A percentile compares a stretch with the other conserved stretches of the same genome.
phyloP scores from a whole-genome alignment of 1,140 invertebrate genomes.

The Drosophila sproati region DNA sequence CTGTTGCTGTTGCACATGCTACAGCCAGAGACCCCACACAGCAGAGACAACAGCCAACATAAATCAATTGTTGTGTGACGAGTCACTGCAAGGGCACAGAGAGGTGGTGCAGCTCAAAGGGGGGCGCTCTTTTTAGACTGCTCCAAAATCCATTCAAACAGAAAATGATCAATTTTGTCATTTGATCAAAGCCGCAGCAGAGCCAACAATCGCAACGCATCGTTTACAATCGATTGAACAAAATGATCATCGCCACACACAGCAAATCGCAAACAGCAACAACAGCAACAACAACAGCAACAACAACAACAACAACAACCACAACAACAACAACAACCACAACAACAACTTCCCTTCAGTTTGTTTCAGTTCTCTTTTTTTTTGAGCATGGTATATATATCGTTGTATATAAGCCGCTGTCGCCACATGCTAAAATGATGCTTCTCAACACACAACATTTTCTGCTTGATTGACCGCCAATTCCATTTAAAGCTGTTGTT shows the following conservation, averaged over 20 bases:
- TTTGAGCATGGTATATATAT: slow-evolving; percentile 1
- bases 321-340: slow-evolving; percentile 15
- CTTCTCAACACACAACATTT: slow-evolving; percentile 69
- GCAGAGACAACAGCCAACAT: slow-evolving; percentile 57
- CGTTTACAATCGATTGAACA: slow-evolving; percentile 82
- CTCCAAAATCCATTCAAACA: slow-evolving; percentile 80
- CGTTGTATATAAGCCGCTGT: slow-evolving; percentile 56
- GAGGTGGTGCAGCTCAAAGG: background rate
- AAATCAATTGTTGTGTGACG: slow-evolving; percentile 74
- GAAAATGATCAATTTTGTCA: slow-evolving; percentile 84
- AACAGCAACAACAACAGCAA: slow-evolving; percentile 41
- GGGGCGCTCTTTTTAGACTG: slow-evolving; percentile 12
- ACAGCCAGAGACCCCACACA: slow-evolving; percentile 59
- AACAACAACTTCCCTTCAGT: slow-evolving; percentile 56
- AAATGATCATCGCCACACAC: slow-evolving; percentile 73
- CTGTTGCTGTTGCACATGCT: slow-evolving; percentile 67
- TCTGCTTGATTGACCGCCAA: slow-evolving; percentile 73
- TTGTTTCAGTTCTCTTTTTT: slow-evolving; percentile 1
- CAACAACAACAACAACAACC: slow-evolving; percentile 39
- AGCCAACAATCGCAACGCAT: slow-evolving; percentile 80
- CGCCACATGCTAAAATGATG: slow-evolving; percentile 81
- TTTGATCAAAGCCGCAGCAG: slow-evolving; percentile 81
- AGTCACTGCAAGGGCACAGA: background rate
- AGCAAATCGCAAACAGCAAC: slow-evolving; percentile 23
- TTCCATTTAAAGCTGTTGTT: slow-evolving; percentile 34